These are phyloP conservation scores for Ariolimax columbianus DNA, from an alignment of 2,888 invertebrate genomes.

Conservation along the genomic window DNA sequence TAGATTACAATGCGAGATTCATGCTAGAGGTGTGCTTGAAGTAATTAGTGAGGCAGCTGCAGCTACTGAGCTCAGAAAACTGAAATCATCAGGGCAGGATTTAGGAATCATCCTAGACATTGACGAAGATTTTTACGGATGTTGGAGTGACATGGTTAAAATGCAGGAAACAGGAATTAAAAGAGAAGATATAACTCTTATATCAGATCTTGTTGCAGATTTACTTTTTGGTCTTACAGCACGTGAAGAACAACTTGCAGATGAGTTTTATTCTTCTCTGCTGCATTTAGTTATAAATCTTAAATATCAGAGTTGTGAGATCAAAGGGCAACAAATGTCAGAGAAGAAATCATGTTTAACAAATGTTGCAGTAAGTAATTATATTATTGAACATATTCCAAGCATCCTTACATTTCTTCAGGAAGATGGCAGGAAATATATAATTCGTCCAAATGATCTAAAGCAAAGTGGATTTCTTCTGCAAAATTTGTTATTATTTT, in stretches of 20 bases:
- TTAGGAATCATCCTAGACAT: conserved; percentile 68
- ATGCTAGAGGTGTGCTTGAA: conserved; percentile 58
- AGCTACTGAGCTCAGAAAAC: conserved; percentile 49
- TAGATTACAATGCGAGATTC: conserved; percentile 56
- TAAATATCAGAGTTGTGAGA: conserved; percentile 38
- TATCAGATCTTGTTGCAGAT: conserved; percentile 58
- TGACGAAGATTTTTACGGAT: conserved; percentile 72
- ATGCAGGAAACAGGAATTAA: conserved; percentile 59
- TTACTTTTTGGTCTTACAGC: conserved; percentile 64
- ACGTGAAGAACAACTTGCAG: conserved; percentile 59
- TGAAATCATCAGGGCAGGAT: conserved; percentile 50
- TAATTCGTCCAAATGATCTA: conserved; percentile 47
- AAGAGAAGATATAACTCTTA: conserved; percentile 49
- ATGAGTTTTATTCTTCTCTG: conserved; percentile 50
- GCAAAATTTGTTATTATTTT: conserved; percentile 46
- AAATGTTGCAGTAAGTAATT: conserved; percentile 46
- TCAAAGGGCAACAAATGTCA: not conserved
- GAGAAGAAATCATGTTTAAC: conserved; percentile 38
- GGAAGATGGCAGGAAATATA: not conserved
- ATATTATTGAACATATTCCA: conserved; percentile 50
- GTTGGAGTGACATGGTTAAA: conserved; percentile 63
- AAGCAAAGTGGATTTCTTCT: conserved; percentile 37
- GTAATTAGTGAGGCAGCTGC: conserved; percentile 62
- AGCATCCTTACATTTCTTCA: conserved; percentile 25
- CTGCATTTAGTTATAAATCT: conserved; percentile 27